phyloP scores from a whole-genome alignment of 2,888 invertebrate genomes.

The Drosophila aldrichi region DNA sequence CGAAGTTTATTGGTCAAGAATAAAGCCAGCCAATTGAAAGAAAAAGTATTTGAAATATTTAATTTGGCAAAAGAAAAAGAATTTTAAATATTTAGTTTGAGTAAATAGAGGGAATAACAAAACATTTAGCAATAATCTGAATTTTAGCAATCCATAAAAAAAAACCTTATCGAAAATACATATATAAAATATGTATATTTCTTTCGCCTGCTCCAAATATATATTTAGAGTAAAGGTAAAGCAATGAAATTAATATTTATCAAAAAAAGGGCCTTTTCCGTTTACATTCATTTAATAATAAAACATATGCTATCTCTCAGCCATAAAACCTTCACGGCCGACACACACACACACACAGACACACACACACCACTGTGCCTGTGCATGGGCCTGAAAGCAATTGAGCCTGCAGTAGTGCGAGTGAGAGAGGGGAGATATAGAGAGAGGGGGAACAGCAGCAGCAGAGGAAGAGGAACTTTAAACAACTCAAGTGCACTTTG shows the following conservation, averaged over 20 bases:
- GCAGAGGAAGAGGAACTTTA: constrained; percentile 22
- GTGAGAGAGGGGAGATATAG: not conserved
- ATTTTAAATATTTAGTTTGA: not conserved
- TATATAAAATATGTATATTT: not conserved
- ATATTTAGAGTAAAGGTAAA: not conserved
- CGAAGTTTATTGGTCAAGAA: not conserved
- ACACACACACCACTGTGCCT: constrained; percentile 27
- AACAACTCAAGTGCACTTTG: constrained; percentile 47
- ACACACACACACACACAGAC: not conserved
- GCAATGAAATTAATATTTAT: not conserved
- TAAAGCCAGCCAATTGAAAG: constrained; percentile 8
- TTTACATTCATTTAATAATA: not conserved
- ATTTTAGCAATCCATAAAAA: not conserved
- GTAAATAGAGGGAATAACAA: not conserved
- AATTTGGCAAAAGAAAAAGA: not conserved
- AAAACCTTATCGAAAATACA: not conserved
- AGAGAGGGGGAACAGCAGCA: not conserved
- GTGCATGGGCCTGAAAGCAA: constrained; percentile 8
- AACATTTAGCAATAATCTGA: not conserved
- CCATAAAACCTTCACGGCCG: not conserved
- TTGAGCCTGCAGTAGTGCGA: constrained; percentile 17
- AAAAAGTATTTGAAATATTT: not conserved
- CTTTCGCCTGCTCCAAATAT: not conserved
- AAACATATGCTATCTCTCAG: constrained; percentile 5
- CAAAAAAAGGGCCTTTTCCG: not conserved